Evolutionary conservation across 1,140 invertebrate species (phyloP).

Genomic region (Chironomus tepperi): DNA sequence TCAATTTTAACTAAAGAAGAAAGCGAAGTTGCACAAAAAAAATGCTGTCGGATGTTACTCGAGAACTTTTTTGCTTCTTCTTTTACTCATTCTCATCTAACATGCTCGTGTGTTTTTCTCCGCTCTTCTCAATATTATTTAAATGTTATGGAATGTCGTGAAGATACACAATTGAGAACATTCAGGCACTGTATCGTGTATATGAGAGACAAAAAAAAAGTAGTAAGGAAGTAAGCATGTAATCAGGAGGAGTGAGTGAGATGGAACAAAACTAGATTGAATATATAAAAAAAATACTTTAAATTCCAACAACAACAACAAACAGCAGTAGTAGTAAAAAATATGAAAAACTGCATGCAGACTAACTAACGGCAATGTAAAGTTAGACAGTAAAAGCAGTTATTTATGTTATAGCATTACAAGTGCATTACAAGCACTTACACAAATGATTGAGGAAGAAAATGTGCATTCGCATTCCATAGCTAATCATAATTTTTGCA

Average conservation of each 20-base stretch:
- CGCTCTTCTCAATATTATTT: no score
- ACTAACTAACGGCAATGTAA: neutral
- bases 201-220: neutral
- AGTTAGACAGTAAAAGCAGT: neutral
- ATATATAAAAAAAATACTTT: neutral
- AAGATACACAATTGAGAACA: neutral
- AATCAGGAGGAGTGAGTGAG: neutral
- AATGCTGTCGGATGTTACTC: no score
- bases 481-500: neutral
- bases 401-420: conserved; percentile 2
- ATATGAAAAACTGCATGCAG: conserved; percentile 3
- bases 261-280: neutral
- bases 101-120: no score
- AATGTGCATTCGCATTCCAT: neutral
- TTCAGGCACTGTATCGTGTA: neutral
- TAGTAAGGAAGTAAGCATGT: neutral
- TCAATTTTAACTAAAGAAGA: no score
- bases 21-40: no score
- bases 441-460: neutral
- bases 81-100: no score
- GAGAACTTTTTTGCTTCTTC: no score
- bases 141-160: neutral
- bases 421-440: conserved; percentile 1
- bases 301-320: neutral
- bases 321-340: neutral